Evolutionary conservation across 2,797 vertebrate species (phyloP).

Genomic region (Lacerta viridis): DNA sequence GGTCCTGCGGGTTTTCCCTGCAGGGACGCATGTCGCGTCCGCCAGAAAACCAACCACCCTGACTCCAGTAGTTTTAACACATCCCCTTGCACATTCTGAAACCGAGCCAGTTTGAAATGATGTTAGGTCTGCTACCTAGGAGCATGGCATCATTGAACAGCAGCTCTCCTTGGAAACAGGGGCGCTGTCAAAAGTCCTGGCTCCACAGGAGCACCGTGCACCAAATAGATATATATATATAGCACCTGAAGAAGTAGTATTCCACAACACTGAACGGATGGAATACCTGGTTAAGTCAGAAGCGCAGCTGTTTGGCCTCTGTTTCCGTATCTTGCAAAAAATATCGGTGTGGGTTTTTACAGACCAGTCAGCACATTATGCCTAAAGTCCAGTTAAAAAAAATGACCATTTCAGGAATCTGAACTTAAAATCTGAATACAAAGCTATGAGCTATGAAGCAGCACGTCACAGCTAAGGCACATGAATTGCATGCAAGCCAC

Average conservation of each 20-base stretch:
- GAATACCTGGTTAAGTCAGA: constrained; percentile 60
- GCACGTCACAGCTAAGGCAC: constrained; percentile 84
- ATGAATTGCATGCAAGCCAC: constrained; percentile 79
- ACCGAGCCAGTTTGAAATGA: constrained; percentile 59
- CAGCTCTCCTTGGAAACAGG: constrained; percentile 62
- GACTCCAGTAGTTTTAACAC: constrained; percentile 50
- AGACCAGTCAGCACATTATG: constrained; percentile 74
- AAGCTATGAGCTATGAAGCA: constrained; percentile 80
- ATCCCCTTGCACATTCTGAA: constrained; percentile 65
- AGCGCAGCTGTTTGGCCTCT: constrained; percentile 47
- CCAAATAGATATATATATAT: constrained; percentile 43
- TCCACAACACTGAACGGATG: constrained; percentile 55
- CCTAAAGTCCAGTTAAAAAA: constrained; percentile 74
- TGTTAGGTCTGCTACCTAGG: constrained; percentile 48
- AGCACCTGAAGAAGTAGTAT: constrained; percentile 70
- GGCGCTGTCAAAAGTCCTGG: constrained; percentile 57
- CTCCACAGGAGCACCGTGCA: constrained; percentile 76
- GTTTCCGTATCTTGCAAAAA: constrained; percentile 44
- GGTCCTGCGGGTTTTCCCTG: constrained; percentile 51
- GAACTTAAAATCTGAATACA: constrained; percentile 73
- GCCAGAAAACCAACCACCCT: constrained; percentile 56
- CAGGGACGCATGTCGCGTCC: constrained; percentile 45
- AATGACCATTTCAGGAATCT: constrained; percentile 67
- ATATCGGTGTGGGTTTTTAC: constrained; percentile 67
- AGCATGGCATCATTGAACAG: constrained; percentile 51